Base-by-base conservation (phyloP, 2,888 invertebrate genomes). In the Drosophila borborema region DNA sequence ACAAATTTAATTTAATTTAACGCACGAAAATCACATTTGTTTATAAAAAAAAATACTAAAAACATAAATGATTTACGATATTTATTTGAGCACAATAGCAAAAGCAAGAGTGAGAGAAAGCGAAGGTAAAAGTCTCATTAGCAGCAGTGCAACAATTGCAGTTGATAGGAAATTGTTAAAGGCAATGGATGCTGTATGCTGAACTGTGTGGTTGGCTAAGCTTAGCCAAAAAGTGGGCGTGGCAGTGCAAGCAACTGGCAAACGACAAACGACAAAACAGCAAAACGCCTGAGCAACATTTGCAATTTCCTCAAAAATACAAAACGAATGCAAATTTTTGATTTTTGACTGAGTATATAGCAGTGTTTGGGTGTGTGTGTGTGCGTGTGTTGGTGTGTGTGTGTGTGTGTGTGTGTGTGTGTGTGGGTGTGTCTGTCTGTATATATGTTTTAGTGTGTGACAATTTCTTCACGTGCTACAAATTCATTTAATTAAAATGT, bases 401-500 rank as follows among this genome's bases (percentile, higher is more conserved):
- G 60, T 43, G 58, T 46, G 63, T 43, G 28, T 36, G 23, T 20
- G 36, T 63, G 34, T 49, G 51, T 40, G 23, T 4, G 4, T 23
- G 23, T 23, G 23, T 23, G 20, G 1, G 20, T 20, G 20, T 20
- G 20, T 20, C 20, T 20, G 20, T n/a, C 55, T 6, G 10, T 34
- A 14, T 38, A 14, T 62, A 28, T 53, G 53, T 23, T 49, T 40
- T 6, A 45, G 18, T 61, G 43, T 46, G 61, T 55, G 64, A 48
- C 70, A 71, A 56, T 53, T 45, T 56, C 61, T 67, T 64, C 64
- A 58, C 34, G 38, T 59, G 66, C 40, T 62, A 59, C 58, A 75
- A 79, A 71, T 74, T 65, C 78, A 64, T 80, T 80, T 80, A 80
- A 80, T 80, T 72, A 74, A 80, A 80, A 70, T 64, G 38, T 64